Evolutionary conservation across 2,888 invertebrate genomes (phyloP), one percentile per base, ranked within the genome.

Genomic region (Zeuzera pyrina): DNA sequence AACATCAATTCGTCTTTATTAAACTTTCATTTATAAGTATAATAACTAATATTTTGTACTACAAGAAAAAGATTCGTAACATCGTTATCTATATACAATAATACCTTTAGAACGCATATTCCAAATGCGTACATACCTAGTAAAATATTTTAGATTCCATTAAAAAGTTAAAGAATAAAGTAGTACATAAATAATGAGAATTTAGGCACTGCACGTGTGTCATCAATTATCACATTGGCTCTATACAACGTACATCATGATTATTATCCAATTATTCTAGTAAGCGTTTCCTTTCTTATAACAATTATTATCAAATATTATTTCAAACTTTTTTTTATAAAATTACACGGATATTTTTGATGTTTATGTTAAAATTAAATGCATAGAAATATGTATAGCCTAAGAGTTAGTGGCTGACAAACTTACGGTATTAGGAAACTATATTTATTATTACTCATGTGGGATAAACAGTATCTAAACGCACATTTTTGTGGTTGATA

Each of bases 1-100:
- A 83, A 81, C 81, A 81, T 77, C 77, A 65, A 81, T 65, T 65
- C 77, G 81, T 83, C 81, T 83, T 81, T 83, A 83, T 81, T 83
- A 62, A 71, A 64, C 52, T 65, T 73, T 69, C 21, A 29, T 33
- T 33, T 30, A 65, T 51, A n/a, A n/a, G n/a, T n/a, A n/a, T n/a
- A n/a, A 57, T 69, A 71, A 70, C 66, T 76, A 73, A 70, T 69
- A 59, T 49, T 74, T 78, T 78, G 73, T 79, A 77, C 81, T 78
- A 81, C 76, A 67, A 72, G 77, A 79, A 68, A 76, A 74, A 71
- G 62, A 62, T 65, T 55, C 45, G 44, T 45, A 24, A 37, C 40
- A 47, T 49, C 53, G 60, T 55, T 51, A 39, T 48, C 49, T 73
- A 74, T 77, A 53, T 77, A 79, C 74, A 78, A 73, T n/a, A 74